Percentiles rank a stretch among this genome's conserved stretches.
phyloP scores from a whole-genome alignment of 2,888 invertebrate genomes.

The Tortrix viridana region DNA sequence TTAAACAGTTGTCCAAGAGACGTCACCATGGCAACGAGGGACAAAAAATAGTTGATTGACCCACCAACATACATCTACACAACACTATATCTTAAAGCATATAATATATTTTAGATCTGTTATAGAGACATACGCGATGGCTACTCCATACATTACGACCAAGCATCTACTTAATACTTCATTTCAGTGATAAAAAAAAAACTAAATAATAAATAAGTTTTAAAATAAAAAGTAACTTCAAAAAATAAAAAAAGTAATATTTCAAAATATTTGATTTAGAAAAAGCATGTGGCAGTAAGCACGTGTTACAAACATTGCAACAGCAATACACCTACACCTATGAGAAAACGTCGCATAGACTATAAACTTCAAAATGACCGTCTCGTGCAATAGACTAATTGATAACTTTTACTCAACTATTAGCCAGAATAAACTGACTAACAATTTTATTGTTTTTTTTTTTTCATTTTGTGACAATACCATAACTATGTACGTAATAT shows the following conservation, averaged over 20 bases:
- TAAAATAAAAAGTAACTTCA: background rate
- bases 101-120: slow-evolving; percentile 11
- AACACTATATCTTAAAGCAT: slow-evolving; percentile 23
- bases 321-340: slow-evolving; percentile 23
- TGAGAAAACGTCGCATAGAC: slow-evolving; percentile 8
- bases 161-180: slow-evolving; percentile 33
- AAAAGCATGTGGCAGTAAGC: slow-evolving; percentile 15
- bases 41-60: too few species aligned
- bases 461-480: too few species aligned
- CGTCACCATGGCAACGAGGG: too few species aligned
- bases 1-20: too few species aligned
- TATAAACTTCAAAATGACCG: slow-evolving; percentile 2
- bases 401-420: background rate
- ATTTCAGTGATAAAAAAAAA: slow-evolving; percentile 4
- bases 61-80: slow-evolving; percentile 30
- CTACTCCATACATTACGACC: slow-evolving; percentile 14
- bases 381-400: slow-evolving; percentile 5
- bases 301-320: slow-evolving; percentile 12
- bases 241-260: slow-evolving; percentile 4
- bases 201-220: slow-evolving; percentile 15
- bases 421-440: too few species aligned
- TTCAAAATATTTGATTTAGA: too few species aligned
- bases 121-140: slow-evolving; percentile 9
- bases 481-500: too few species aligned
- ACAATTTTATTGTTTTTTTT: too few species aligned